Evolutionary conservation across 2,797 vertebrate species (phyloP), one percentile per base, ranked within the genome.

Genomic region (Linurgus olivaceus): DNA sequence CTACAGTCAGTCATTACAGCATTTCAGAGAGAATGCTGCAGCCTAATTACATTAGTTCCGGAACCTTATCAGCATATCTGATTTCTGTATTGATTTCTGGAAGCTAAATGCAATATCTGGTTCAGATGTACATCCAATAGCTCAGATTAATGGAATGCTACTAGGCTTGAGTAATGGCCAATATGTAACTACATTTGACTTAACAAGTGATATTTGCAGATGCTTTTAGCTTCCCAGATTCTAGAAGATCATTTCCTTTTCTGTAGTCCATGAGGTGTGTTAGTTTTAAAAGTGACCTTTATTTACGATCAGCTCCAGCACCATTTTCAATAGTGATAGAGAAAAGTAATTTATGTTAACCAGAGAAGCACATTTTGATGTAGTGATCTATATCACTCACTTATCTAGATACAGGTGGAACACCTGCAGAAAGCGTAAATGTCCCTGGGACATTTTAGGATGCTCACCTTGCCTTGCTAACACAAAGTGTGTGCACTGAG

Each of bases 11-110:
- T 90, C 92, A 93, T 90, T 78, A 84, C 26, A 80, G 57, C 61
- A 54, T 87, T 82, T 73, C 52, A 82, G 13, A 78, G 66, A 72
- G 76, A 93, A 88, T 86, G 47, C 47, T 88, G 77, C 62, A 91
- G 71, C 71, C 71, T 93, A 96, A 96, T 96, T 96, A 87, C 63
- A 87, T 95, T 95, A 93, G 81, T 94, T 95, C 93, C 37, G 13
- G 86, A 96, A 91, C 67, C 71, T 79, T 84, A 93, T 92, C 84
- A 90, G 77, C 88, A 89, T 85, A 94, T 96, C 85, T 93, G 94
- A 92, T 92, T 94, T 87, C 78, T 85, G 67, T 91, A 96, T 96
- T 1, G 77, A 94, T 94, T 94, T 91, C 72, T 92, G 81, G 77
- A 85, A 89, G 78, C 78, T 80, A 91, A 93, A 95, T 67, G 74